Base-by-base conservation (phyloP, 53 echinoderm and acorn worm genomes). In the Temnopleurus reevesii region DNA sequence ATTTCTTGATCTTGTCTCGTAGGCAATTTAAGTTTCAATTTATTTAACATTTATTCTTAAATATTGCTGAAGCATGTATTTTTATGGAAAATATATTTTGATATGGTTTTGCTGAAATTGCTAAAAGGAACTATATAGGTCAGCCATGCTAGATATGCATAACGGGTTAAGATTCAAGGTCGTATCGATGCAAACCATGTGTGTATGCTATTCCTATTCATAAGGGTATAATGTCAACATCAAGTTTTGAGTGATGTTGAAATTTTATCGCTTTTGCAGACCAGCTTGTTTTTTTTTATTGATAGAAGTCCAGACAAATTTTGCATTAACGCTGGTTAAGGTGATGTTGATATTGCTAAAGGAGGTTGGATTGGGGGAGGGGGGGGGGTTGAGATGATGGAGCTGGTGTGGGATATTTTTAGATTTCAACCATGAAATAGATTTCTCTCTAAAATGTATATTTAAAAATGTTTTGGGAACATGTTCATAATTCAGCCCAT, bases 221-320 rank as follows among this genome's bases (percentile, higher is more conserved):
- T 41, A n/a, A 21, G 66, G 66, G 66, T 38, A 66, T 66, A 38
- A 66, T 66, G 41, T 36, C 66, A 66, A 18, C 41, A 19, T 66
- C 36, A 8, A 41, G 4, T 66, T 66, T 66, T n/a, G 26, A 49
- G 53, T 35, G 53, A 55, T 82, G 29, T 55, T 55, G 82, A 82
- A 82, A 33, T 82, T 33, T 82, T 82, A 82, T 82, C 33, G 56
- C 55, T 82, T 82, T 53, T 13, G 24, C 82, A 82, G 82, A 31
- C 55, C 17, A 21, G 23, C 49, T 5, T 24, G 43, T 60, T 71
- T 45, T 54, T 44, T n/a, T n/a, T n/a, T n/a, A n/a, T n/a, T n/a
- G n/a, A n/a, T n/a, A 89, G 27, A 55, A 46, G 55, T 24, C 8
- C 71, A 45, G 38, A 45, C 46, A 45, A 85, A 85, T 85, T 85